These are phyloP conservation scores for Dasypolia templi DNA, from an alignment of 2,888 invertebrate genomes.

Conservation along the genomic window DNA sequence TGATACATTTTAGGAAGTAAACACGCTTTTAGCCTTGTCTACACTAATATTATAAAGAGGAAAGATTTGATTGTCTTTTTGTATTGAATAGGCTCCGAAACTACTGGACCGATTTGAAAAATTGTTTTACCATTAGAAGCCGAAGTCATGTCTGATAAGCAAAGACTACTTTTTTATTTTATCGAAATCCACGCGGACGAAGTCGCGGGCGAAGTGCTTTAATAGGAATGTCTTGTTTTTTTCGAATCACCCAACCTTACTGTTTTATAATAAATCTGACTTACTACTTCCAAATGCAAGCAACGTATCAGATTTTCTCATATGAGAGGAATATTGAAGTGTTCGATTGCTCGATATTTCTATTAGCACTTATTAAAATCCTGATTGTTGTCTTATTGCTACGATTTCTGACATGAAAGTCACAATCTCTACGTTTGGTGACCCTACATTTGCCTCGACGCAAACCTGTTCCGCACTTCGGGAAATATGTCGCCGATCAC, in stretches of 20 bases:
- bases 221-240: not conserved
- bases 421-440: conserved; percentile 30
- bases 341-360: not conserved
- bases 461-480: conserved; percentile 86
- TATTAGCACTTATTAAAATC: not conserved
- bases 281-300: not conserved
- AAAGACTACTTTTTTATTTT: too few relatives aligned
- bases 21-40: not conserved
- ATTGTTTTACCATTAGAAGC: too few relatives aligned
- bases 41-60: too few relatives aligned
- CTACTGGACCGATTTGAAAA: too few relatives aligned
- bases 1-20: not conserved
- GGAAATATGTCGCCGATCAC: conserved; percentile 87
- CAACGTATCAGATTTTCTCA: not conserved
- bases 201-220: too few relatives aligned
- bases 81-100: too few relatives aligned
- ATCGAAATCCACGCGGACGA: too few relatives aligned
- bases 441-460: conserved; percentile 72
- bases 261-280: not conserved
- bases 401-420: conserved; percentile 3
- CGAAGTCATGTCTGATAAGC: too few relatives aligned
- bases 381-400: not conserved
- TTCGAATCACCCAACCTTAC: not conserved
- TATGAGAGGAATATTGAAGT: not conserved
- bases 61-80: too few relatives aligned